A percentile compares a stretch with the other conserved stretches of the same genome.
Evolutionary conservation across 2,888 invertebrate species (phyloP).

Genomic region (Gastracanthus pulcherrimus): DNA sequence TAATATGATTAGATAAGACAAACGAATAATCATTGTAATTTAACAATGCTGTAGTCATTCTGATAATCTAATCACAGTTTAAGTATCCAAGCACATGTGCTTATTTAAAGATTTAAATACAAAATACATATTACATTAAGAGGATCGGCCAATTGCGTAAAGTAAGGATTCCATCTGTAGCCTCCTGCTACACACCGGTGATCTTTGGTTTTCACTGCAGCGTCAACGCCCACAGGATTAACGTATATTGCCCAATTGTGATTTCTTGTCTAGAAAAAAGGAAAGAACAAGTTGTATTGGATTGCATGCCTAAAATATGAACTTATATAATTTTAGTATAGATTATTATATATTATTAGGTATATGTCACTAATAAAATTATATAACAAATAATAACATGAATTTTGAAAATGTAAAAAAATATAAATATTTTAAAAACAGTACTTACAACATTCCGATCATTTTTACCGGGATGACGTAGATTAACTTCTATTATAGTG

Average conservation of each 20-base stretch:
- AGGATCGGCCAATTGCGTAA: slow-evolving; percentile 93
- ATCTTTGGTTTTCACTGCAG: slow-evolving; percentile 87
- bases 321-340: too few relatives aligned
- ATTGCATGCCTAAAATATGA: too few relatives aligned
- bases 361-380: too few relatives aligned
- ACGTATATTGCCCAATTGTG: slow-evolving; percentile 96
- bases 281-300: too few relatives aligned
- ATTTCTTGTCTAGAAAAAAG: slow-evolving; percentile 89
- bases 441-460: slow-evolving; percentile 87
- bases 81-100: too few relatives aligned
- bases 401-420: not conserved
- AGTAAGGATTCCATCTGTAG: slow-evolving; percentile 94
- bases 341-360: too few relatives aligned
- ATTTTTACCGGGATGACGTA: slow-evolving; percentile 91
- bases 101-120: too few relatives aligned
- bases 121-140: slow-evolving; percentile 91
- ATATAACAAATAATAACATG: too few relatives aligned
- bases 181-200: slow-evolving; percentile 95
- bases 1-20: too few relatives aligned
- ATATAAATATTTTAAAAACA: not conserved
- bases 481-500: slow-evolving; percentile 92
- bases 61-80: too few relatives aligned
- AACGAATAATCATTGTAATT: too few relatives aligned
- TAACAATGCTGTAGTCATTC: too few relatives aligned
- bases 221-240: slow-evolving; percentile 94